Conservation (phyloP, 2,888 invertebrate genomes). For the Cepaea hortensis region DNA sequence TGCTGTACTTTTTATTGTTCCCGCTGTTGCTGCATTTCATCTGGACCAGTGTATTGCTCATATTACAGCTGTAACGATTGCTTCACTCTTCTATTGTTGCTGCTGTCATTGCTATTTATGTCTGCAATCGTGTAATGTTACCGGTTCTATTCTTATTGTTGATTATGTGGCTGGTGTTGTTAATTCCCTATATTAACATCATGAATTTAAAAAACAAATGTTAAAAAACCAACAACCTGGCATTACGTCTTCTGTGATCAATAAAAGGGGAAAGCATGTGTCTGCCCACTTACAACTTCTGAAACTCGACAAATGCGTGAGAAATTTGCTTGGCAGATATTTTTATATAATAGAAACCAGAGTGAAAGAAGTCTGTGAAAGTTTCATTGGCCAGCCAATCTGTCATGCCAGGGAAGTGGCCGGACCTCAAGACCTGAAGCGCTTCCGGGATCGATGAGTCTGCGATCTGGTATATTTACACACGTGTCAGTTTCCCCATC, state of each 20-base stretch:
- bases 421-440: background rate
- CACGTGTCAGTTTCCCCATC: constrained; percentile 13
- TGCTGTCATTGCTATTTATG: background rate
- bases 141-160: too few relatives aligned
- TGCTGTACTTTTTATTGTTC: background rate
- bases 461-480: constrained; percentile 21
- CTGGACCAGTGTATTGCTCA: too few relatives aligned
- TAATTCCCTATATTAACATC: too few relatives aligned
- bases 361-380: background rate
- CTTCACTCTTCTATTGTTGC: background rate
- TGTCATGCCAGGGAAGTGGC: background rate
- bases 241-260: too few relatives aligned
- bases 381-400: constrained; percentile 2
- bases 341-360: too few relatives aligned
- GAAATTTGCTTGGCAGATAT: background rate
- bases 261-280: too few relatives aligned
- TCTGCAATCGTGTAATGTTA: too few relatives aligned
- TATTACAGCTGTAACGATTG: too few relatives aligned
- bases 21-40: too few relatives aligned
- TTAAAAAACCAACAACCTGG: too few relatives aligned
- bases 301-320: background rate
- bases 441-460: constrained; percentile 20
- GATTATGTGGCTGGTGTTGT: too few relatives aligned
- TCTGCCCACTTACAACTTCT: background rate
- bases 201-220: too few relatives aligned